Evolutionary conservation across 2,888 invertebrate genomes (phyloP).

Genomic region (Stenoptilia bipunctidactyla): DNA sequence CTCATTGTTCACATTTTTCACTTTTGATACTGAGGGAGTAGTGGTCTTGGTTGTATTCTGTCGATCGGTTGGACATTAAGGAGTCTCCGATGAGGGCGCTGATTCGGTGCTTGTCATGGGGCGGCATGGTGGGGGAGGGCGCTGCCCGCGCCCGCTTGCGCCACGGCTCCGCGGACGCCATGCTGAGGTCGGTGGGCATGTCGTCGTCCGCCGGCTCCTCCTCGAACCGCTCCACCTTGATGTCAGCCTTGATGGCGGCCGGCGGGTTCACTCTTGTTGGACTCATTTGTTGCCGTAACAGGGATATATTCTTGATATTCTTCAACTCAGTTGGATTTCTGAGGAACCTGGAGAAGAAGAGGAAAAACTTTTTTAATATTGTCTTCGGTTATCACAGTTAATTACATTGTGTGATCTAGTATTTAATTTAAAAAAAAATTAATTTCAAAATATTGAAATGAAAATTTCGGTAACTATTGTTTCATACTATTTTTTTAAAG

Average conservation of each 20-base stretch:
- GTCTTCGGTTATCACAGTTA: not conserved
- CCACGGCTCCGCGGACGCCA: conserved; percentile 65
- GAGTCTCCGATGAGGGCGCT: conserved; percentile 64
- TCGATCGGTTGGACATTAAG: conserved; percentile 57
- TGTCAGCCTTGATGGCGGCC: conserved; percentile 53
- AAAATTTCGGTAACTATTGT: not conserved
- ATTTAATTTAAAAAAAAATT: too few species aligned
- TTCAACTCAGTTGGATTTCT: conserved; percentile 94
- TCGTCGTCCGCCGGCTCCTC: conserved; percentile 73
- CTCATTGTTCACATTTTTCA: conserved; percentile 71
- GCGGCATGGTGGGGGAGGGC: conserved; percentile 25
- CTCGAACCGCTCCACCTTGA: conserved; percentile 60
- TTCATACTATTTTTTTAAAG: too few species aligned
- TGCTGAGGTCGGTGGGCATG: conserved; percentile 80
- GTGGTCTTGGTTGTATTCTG: conserved; percentile 39
- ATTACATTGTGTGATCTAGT: too few species aligned
- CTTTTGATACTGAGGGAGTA: conserved; percentile 62
- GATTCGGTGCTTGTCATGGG: conserved; percentile 63
- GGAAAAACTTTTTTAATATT: too few species aligned
- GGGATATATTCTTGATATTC: conserved; percentile 93
- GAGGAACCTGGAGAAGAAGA: conserved; percentile 76
- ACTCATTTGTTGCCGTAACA: conserved; percentile 85
- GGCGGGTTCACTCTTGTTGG: conserved; percentile 66
- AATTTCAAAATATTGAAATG: too few species aligned
- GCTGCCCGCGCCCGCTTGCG: conserved; percentile 53